phyloP scores from a whole-genome alignment of 1,140 invertebrate genomes.

The Cydia pomonella region DNA sequence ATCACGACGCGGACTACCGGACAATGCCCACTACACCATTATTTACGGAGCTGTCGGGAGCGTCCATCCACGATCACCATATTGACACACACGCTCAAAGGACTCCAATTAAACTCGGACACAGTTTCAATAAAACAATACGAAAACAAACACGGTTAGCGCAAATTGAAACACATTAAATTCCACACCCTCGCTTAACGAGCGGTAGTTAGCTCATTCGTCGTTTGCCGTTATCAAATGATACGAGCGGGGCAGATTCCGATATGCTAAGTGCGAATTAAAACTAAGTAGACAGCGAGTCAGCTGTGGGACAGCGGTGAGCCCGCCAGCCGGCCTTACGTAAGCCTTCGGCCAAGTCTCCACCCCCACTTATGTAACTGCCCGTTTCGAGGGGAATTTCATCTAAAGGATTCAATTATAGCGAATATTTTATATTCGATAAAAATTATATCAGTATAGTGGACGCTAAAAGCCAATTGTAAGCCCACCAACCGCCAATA shows the following conservation, averaged over 20 bases:
- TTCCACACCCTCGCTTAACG: constrained; percentile 35
- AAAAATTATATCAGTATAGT: constrained; percentile 22
- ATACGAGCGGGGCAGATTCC: constrained; percentile 7
- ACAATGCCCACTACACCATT: constrained; percentile 49
- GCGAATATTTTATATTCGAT: constrained; percentile 37
- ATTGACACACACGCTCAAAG: constrained; percentile 36
- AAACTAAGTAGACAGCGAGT: constrained; percentile 44
- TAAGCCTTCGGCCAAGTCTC: constrained; percentile 62
- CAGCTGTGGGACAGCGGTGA: constrained; percentile 40
- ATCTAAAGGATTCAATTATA: constrained; percentile 57
- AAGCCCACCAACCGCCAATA: constrained; percentile 5
- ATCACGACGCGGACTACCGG: constrained; percentile 39
- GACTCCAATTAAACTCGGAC: constrained; percentile 6
- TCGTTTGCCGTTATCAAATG: constrained; percentile 32
- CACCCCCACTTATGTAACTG: constrained; percentile 74
- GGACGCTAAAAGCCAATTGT: constrained; percentile 11
- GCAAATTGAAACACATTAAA: constrained; percentile 40
- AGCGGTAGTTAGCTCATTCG: constrained; percentile 37
- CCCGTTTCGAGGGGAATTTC: constrained; percentile 55
- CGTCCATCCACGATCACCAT: constrained; percentile 40
- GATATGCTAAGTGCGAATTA: constrained; percentile 37
- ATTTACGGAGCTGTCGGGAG: constrained; percentile 53
- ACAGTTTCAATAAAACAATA: constrained; percentile 22
- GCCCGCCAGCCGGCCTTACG: constrained; percentile 68
- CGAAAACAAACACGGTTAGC: constrained; percentile 36